These are phyloP conservation scores for Pipistrellus pipistrellus DNA, from an alignment of 2,797 vertebrate species.

Conservation along the genomic window DNA sequence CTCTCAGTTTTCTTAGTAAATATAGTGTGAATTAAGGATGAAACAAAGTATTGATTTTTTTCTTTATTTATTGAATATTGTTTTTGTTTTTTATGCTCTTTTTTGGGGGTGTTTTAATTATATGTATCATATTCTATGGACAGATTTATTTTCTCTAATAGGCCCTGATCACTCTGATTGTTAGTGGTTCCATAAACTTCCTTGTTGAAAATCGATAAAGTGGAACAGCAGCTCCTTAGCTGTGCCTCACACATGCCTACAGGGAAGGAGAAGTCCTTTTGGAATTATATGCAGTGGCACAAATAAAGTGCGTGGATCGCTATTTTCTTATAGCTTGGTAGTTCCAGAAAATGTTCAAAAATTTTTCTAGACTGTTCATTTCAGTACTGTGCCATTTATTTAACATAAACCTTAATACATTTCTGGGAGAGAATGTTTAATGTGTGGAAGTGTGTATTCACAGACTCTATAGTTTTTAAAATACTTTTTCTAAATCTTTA, in stretches of 20 bases:
- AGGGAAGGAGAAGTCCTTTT: not conserved
- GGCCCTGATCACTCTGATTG: not conserved
- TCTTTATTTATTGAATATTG: conserved; percentile 4
- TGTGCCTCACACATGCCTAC: not conserved
- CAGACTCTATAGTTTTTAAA: conserved; percentile 1
- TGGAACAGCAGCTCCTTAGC: not conserved
- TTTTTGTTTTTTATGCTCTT: not conserved
- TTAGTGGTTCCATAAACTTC: conserved; percentile 17
- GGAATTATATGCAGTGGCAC: not conserved
- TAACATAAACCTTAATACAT: conserved; percentile 15
- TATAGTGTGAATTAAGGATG: conserved; percentile 12
- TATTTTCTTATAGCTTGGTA: not conserved
- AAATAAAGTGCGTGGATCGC: not conserved
- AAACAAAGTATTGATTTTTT: conserved; percentile 48
- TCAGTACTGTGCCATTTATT: not conserved
- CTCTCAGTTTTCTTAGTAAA: conserved; percentile 60
- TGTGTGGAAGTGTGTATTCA: not conserved
- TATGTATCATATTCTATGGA: not conserved
- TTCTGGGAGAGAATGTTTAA: not conserved
- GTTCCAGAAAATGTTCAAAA: not conserved
- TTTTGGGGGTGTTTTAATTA: not conserved
- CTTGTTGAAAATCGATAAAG: not conserved
- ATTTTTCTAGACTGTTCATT: not conserved
- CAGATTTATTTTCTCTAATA: not conserved
- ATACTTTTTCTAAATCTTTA: not conserved